Evolutionary conservation across 2,888 invertebrate species (phyloP), one percentile per base, ranked within the genome.

Genomic region (Drepana falcataria): DNA sequence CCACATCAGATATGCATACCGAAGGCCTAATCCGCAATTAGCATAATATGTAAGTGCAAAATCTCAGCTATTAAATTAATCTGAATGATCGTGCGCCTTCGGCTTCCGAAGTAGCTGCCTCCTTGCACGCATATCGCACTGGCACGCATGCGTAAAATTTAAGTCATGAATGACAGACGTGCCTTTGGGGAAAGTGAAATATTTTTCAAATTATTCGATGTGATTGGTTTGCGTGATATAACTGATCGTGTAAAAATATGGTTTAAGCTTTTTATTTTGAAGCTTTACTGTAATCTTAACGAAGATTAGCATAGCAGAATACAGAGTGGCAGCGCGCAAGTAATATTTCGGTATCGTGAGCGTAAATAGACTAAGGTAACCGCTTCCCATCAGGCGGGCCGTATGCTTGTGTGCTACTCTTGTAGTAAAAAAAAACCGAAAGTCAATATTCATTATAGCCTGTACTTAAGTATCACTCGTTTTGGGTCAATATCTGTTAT

Each of bases 21-120:
- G 51, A 58, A 65, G 62, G 57, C 58, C 47, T 52, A 51, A 64
- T 62, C 63, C 53, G 33, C 35, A 59, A 60, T 64, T 60, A 60
- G 55, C 60, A 60, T 55, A 48, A 55, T 55, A 59, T 59, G n/a
- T 55, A 37, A 51, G 52, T 53, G 54, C n/a, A 35, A 48, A 55
- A 52, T 55, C 41, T 9, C 48, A 35, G 5, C n/a, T 49, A 7
- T 35, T 51, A 41, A 51, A 52, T n/a, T 40, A 57, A 47, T 33
- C 47, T 49, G 51, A 34, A 40, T 67, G 65, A 66, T 61, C 54
- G 51, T 52, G 66, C 54, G 80, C 84, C 83, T 61, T 69, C 75
- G 84, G 85, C 87, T 85, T 79, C 85, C 71, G 69, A 69, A 81
- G 88, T 76, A 85, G 87, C 79, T 63, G 53, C 58, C 55, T 62